Evolutionary conservation across 1,140 invertebrate species (phyloP).

Genomic region (Bradynema listronoti): DNA sequence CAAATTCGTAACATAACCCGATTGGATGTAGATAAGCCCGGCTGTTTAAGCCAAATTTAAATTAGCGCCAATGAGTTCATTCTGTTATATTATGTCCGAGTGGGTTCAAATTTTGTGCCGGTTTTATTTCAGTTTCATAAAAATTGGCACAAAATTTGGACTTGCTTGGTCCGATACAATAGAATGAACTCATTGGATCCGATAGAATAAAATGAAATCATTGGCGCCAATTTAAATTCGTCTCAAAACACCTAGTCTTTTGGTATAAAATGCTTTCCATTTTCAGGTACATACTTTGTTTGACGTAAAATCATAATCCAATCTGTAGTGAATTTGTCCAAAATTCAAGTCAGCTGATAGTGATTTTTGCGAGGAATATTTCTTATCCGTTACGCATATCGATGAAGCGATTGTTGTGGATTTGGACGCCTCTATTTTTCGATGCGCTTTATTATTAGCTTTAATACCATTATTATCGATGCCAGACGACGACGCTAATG

Average conservation of each 20-base stretch:
- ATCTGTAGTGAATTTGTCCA: constrained; percentile 59
- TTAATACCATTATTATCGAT: too few species aligned
- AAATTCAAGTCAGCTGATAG: constrained; percentile 3
- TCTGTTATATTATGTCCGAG: too few species aligned
- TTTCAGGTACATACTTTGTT: constrained; percentile 68
- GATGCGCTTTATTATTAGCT: too few species aligned
- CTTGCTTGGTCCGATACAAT: constrained; percentile 11
- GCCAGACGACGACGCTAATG: too few species aligned
- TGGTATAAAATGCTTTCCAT: not conserved
- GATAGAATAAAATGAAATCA: not conserved
- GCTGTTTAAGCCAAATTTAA: too few species aligned
- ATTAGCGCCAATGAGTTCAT: too few species aligned
- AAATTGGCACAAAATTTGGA: not conserved
- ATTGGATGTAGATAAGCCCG: too few species aligned
- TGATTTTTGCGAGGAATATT: too few species aligned
- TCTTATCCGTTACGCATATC: too few species aligned
- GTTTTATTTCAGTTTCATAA: constrained; percentile 7
- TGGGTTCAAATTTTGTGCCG: constrained; percentile 5
- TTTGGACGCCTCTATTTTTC: too few species aligned
- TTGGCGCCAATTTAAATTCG: not conserved
- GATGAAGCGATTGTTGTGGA: too few species aligned
- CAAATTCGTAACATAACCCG: too few species aligned
- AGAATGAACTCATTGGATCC: constrained; percentile 8
- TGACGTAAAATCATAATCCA: constrained; percentile 98
- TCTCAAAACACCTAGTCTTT: not conserved